Evolutionary conservation across 1,140 invertebrate genomes (phyloP), one percentile per base, ranked within the genome.

Genomic region (Trachelipus rathkii): DNA sequence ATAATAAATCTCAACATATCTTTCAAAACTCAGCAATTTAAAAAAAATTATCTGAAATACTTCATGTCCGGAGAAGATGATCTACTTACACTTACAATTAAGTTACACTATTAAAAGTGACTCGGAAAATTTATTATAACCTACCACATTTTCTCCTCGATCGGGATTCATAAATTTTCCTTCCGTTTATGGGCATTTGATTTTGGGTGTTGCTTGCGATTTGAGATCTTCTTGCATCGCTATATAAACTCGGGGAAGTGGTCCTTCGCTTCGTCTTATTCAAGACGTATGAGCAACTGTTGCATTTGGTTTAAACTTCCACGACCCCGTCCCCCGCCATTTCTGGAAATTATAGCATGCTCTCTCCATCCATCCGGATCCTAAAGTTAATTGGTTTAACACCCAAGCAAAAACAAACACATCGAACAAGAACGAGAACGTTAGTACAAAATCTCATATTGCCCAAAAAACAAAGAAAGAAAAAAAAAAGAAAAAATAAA

Each of bases 261-360:
- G 97, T 81, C 96, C n/a, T 89, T 78, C 96, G 89, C 84, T 98
- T 98, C 5, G 98, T 97, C 84, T 96, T 89, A 87, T 99, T 99
- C 2, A 99, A 86, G 0, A 97, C 99, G 85, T 99, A n/a, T 98
- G 21, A 99, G 87, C 43, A 99, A 86, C 85, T 99, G 97, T 84
- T 99, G 97, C 81, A 99, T 99, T 87, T 99, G 99, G 0, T 96
- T 95, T 21, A 97, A 99, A 6, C 86, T 95, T 92, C 93, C 94
- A 94, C 78, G 91, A 87, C 0, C 92, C 92, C 15, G 79, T 82
- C 45, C 77, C 81, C 72, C 78, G 71, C 76, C 77, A 79, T 81
- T 68, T 81, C 80, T 81, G 80, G 77, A 78, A 81, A 79, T 81
- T 76, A 75, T 79, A 81, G 21, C 77, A 75, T 76, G 75, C 79